Evolutionary conservation across 2,888 invertebrate species (phyloP).

Genomic region (Hofmannophila pseudospretella): DNA sequence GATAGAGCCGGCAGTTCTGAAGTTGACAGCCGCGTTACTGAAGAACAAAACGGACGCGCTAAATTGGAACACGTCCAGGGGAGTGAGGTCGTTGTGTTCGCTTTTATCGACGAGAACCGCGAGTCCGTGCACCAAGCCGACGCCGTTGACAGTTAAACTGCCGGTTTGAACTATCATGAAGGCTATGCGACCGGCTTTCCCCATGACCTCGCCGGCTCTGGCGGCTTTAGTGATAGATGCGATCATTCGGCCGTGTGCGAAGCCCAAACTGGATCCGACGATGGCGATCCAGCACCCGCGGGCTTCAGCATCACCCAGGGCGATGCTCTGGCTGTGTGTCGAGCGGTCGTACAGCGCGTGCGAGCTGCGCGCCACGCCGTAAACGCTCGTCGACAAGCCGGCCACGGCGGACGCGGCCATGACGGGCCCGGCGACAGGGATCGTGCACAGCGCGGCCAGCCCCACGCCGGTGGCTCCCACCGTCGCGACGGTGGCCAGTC

Average conservation of each 20-base stretch:
- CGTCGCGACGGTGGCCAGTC: slow-evolving; percentile 3
- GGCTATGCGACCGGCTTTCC: slow-evolving; percentile 9
- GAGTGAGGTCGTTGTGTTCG: slow-evolving; percentile 6
- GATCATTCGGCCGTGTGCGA: slow-evolving; percentile 8
- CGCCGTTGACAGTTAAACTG: slow-evolving; percentile 7
- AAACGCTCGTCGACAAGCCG: slow-evolving; percentile 7
- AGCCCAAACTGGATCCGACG: slow-evolving; percentile 9
- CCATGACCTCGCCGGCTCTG: slow-evolving; percentile 9
- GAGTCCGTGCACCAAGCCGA: slow-evolving; percentile 5
- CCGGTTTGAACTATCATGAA: slow-evolving; percentile 7
- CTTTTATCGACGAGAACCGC: slow-evolving; percentile 7
- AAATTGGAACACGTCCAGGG: slow-evolving; percentile 9
- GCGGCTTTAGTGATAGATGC: slow-evolving; percentile 7
- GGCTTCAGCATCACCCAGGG: slow-evolving; percentile 7
- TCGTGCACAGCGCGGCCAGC: slow-evolving; percentile 4
- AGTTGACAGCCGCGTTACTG: slow-evolving; percentile 8
- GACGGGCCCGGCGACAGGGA: slow-evolving; percentile 7
- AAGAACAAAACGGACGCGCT: slow-evolving; percentile 9
- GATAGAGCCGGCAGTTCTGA: slow-evolving; percentile 7
- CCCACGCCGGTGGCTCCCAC: slow-evolving; percentile 4
- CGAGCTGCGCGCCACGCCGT: slow-evolving; percentile 5
- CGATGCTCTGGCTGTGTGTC: slow-evolving; percentile 7
- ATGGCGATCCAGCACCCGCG: slow-evolving; percentile 9
- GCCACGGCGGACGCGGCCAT: slow-evolving; percentile 9
- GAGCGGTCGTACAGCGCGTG: slow-evolving; percentile 8